phyloP scores from a whole-genome alignment of 2,113 vertebrate species.

The Bungarus multicinctus region DNA sequence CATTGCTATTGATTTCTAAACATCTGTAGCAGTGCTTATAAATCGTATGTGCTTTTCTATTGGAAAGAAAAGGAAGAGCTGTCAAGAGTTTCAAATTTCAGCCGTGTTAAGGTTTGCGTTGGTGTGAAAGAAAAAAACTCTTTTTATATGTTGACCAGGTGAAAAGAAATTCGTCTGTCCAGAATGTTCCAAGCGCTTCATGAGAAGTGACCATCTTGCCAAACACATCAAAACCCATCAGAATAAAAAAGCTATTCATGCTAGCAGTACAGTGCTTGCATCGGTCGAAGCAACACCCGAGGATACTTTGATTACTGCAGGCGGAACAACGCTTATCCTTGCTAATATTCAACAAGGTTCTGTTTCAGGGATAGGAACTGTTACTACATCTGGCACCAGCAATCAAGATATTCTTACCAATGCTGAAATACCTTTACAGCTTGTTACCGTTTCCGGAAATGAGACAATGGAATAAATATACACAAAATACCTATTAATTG shows the following conservation, averaged over 20 bases:
- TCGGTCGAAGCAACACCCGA: constrained; percentile 90
- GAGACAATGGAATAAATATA: constrained; percentile 96
- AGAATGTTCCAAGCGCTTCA: constrained; percentile 99
- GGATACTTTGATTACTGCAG: constrained; percentile 93
- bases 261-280: constrained; percentile 86
- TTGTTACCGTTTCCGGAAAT: constrained; percentile 95
- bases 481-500: constrained; percentile 85
- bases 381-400: constrained; percentile 82
- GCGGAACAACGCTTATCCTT: constrained; percentile 98
- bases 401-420: constrained; percentile 96
- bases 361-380: constrained; percentile 89
- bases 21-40: not conserved
- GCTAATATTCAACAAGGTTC: constrained; percentile 97
- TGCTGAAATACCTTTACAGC: constrained; percentile 96
- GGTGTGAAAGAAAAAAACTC: not conserved
- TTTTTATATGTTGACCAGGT: constrained; percentile 70
- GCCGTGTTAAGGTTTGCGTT: not conserved
- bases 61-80: not conserved
- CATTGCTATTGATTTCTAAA: not conserved
- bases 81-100: not conserved
- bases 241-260: constrained; percentile 97
- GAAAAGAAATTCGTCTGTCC: constrained; percentile 99
- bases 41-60: not conserved
- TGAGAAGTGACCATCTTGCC: constrained; percentile 99
- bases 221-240: constrained; percentile 99